Evolutionary conservation across 2,113 vertebrate species (phyloP), one percentile per base, ranked within the genome.

Genomic region (Ophthalmolycus amberensis): DNA sequence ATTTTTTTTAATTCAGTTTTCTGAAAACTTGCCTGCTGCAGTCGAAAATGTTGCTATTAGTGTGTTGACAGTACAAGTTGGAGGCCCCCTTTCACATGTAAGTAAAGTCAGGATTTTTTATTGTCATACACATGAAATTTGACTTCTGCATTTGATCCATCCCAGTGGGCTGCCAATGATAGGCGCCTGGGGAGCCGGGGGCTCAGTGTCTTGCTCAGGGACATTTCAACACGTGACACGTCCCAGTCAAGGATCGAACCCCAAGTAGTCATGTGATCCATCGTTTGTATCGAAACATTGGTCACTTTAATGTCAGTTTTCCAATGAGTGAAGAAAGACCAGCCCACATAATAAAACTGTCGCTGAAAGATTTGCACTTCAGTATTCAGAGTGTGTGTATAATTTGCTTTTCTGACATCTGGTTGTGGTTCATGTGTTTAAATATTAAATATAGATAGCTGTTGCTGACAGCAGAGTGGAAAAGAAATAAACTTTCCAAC

Each of bases 371-470:
- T 18, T 0, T 27, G 14, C 34, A 46, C 9, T 20, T 59, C 1
- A 2, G 3, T 59, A 59, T 59, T 59, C 16, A 15, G 15, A 38
- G 40, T 25, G 3, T 20, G 29, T 4, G 14, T 29, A 72, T 37
- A n/a, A 74, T 63, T 63, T 50, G 11, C 9, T 62, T 75, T 63
- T 38, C 32, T 25, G 15, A 72, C 15, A 44, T 37, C 38, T 3
- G 18, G n/a, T 10, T 29, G 15, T 58, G 15, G 14, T 58, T 71
- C 15, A 38, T 34, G 10, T 32, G 34, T 20, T 50, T 68, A 82
- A 85, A 85, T 87, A 86, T 90, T 87, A 90, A 85, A 89, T 85
- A 91, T 89, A 90, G 85, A 90, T 88, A 66, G 73, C 69, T 50
- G 69, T 54, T 90, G 76, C 80, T 86, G 90, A 88, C 89, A 91